These are phyloP conservation scores for Gymnodraco acuticeps DNA, from an alignment of 2,797 vertebrate genomes.

Conservation along the genomic window DNA sequence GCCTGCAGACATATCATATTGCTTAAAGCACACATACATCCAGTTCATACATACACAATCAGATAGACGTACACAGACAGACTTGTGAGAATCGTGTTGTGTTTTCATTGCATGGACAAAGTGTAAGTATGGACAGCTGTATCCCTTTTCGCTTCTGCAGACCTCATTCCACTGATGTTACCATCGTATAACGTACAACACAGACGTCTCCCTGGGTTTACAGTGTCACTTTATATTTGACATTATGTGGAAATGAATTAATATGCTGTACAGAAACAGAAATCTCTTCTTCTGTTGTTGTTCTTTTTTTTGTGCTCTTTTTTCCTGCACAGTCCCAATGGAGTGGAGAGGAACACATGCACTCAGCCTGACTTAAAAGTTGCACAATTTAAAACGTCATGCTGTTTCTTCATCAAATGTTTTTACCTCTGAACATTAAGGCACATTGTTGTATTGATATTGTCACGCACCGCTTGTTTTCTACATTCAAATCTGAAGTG, in stretches of 20 bases:
- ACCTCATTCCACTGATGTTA: conserved; percentile 79
- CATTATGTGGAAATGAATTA: conserved; percentile 66
- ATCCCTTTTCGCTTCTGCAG: conserved; percentile 78
- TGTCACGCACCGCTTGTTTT: conserved; percentile 61
- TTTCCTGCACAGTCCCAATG: conserved; percentile 63
- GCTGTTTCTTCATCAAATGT: conserved; percentile 74
- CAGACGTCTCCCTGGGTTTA: conserved; percentile 71
- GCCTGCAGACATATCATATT: conserved; percentile 78
- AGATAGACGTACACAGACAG: conserved; percentile 46
- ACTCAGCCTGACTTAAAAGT: conserved; percentile 75
- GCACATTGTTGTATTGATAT: conserved; percentile 75
- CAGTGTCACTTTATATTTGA: conserved; percentile 79
- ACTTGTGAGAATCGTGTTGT: conserved; percentile 78
- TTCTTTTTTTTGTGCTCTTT: conserved; percentile 37
- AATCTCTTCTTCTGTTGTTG: conserved; percentile 30
- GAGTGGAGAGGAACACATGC: conserved; percentile 76
- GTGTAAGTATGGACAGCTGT: conserved; percentile 78
- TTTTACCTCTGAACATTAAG: conserved; percentile 78
- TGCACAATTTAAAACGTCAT: conserved; percentile 77
- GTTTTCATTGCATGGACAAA: conserved; percentile 81
- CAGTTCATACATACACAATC: conserved; percentile 37
- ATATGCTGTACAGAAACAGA: conserved; percentile 77
- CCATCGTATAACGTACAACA: conserved; percentile 56
- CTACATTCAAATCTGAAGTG: conserved; percentile 64
- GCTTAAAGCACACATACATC: conserved; percentile 70